phyloP scores from a whole-genome alignment of 64 coral and sea anemone species.

The Pachyseris speciosa region DNA sequence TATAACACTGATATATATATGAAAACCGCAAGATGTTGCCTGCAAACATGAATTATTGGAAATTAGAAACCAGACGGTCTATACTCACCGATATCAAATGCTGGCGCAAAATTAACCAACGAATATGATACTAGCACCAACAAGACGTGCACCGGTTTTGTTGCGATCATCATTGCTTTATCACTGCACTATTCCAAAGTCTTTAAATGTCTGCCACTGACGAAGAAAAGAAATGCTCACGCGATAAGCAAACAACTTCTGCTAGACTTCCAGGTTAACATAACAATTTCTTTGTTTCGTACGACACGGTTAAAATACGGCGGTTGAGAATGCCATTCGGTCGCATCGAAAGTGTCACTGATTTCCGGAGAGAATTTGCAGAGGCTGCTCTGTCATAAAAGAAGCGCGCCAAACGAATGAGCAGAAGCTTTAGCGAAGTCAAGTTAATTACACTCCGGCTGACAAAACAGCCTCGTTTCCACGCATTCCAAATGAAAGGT shows the following conservation, averaged over 20 bases:
- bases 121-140: neutral
- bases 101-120: neutral
- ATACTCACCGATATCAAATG: constrained; percentile 12
- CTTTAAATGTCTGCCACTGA: neutral
- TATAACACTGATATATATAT: neutral
- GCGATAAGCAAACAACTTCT: neutral
- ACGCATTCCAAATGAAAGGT: neutral
- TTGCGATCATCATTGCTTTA: neutral
- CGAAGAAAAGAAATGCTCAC: neutral
- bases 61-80: constrained; percentile 1
- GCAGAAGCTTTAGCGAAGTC: neutral
- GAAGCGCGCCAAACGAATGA: neutral
- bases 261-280: neutral
- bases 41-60: neutral
- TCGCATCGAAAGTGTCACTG: neutral
- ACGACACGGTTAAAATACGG: neutral
- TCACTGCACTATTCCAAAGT: neutral
- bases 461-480: constrained; percentile 12
- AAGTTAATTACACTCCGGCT: constrained; percentile 5
- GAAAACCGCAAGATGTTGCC: neutral
- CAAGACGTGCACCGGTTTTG: too few species aligned
- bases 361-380: constrained; percentile 13
- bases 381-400: neutral
- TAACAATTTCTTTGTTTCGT: neutral
- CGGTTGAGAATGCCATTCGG: neutral